Evolutionary conservation across 2,113 vertebrate species (phyloP).

Genomic region (Solenodon paradoxus): DNA sequence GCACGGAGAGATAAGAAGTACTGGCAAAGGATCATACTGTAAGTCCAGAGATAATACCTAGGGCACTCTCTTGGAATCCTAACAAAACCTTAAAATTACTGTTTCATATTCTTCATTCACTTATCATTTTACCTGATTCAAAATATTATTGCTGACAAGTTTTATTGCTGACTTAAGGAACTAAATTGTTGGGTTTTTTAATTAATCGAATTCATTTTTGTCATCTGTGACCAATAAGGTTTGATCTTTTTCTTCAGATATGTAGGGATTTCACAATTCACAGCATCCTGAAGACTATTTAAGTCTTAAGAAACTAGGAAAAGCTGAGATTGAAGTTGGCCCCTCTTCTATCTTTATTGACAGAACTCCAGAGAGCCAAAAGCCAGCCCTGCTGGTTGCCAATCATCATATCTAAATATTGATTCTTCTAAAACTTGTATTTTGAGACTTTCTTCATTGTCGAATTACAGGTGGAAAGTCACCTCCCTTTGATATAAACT

Average conservation of each 20-base stretch:
- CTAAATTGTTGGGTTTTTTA: constrained; percentile 27
- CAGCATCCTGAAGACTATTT: constrained; percentile 24
- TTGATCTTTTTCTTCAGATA: constrained; percentile 22
- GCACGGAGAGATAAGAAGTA: neutral
- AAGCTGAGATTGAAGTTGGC: neutral
- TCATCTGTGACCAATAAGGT: neutral
- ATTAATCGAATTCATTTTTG: constrained; percentile 41
- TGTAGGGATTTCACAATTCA: constrained; percentile 25
- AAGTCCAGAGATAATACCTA: neutral
- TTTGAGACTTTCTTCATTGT: constrained; percentile 71
- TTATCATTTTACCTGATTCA: constrained; percentile 36
- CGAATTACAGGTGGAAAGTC: constrained; percentile 73
- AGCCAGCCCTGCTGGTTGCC: constrained; percentile 29
- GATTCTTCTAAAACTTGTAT: constrained; percentile 60
- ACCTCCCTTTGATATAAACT: constrained; percentile 73
- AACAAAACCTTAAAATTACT: constrained; percentile 25
- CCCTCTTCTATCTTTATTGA: constrained; percentile 50
- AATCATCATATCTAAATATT: constrained; percentile 75
- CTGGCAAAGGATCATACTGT: neutral
- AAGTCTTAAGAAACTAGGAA: constrained; percentile 46
- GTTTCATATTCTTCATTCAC: constrained; percentile 36
- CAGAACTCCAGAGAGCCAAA: constrained; percentile 58
- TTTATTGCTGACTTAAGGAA: neutral
- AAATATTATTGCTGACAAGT: constrained; percentile 4
- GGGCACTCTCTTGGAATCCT: neutral